phyloP scores from a whole-genome alignment of 2,797 vertebrate genomes.

The Ambastaia sidthimunki region DNA sequence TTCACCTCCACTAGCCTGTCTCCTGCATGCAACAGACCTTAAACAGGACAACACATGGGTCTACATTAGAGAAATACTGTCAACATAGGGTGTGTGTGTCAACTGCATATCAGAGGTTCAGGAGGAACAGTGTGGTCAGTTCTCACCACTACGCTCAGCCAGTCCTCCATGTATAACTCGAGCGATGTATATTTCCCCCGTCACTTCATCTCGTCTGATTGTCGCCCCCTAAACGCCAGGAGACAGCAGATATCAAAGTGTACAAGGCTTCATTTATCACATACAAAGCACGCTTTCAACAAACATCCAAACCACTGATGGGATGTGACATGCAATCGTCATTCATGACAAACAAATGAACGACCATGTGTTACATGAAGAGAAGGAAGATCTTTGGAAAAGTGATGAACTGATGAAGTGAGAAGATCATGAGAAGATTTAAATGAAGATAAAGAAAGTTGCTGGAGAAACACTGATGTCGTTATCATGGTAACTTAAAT shows the following conservation, averaged over 20 bases:
- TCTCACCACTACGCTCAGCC: conserved; percentile 91
- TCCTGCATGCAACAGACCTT: conserved; percentile 91
- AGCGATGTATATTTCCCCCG: conserved; percentile 93
- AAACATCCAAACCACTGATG: conserved; percentile 15
- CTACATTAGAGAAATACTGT: neutral
- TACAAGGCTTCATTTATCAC: neutral
- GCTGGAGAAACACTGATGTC: neutral
- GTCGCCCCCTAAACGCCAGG: conserved; percentile 86
- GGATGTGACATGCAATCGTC: neutral
- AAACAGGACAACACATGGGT: neutral
- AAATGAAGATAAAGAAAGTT: neutral
- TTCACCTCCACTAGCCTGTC: conserved; percentile 96
- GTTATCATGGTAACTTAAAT: neutral
- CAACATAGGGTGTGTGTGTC: neutral
- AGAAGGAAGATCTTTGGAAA: neutral
- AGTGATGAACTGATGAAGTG: too few species aligned
- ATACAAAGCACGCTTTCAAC: neutral
- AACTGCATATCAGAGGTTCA: neutral
- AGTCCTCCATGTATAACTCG: conserved; percentile 94
- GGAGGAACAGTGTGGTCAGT: neutral
- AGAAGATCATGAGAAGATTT: neutral
- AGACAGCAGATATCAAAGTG: conserved; percentile 12
- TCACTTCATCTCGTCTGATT: conserved; percentile 91
- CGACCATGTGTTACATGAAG: neutral
- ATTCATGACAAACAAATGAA: neutral